Conservation (phyloP, 2,888 invertebrate genomes). For the Sepioteuthis lessoniana region DNA sequence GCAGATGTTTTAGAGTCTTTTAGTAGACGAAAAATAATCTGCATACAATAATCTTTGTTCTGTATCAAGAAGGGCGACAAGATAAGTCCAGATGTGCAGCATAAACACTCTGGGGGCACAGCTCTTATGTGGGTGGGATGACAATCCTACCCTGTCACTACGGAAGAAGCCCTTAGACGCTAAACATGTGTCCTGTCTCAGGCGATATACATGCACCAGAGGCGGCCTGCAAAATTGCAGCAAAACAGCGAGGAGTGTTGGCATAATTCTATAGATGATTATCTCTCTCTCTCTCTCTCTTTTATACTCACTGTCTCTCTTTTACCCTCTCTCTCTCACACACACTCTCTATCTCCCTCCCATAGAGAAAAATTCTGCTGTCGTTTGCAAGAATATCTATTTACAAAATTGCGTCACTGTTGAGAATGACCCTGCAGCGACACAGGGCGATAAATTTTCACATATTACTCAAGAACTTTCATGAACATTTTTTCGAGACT, state of each 20-base stretch:
- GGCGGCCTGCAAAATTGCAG: not conserved
- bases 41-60: too few relatives aligned
- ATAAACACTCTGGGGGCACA: not conserved
- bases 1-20: too few relatives aligned
- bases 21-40: too few relatives aligned
- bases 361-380: not conserved
- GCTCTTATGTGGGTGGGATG: not conserved
- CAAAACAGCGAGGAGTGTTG: not conserved
- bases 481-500: not conserved
- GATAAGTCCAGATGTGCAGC: not conserved
- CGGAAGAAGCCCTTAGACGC: not conserved
- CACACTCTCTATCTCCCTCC: not conserved
- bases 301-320: not conserved
- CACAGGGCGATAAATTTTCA: not conserved
- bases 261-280: not conserved
- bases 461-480: not conserved
- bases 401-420: not conserved
- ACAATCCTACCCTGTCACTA: not conserved
- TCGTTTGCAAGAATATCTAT: not conserved
- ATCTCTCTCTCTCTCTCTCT: not conserved
- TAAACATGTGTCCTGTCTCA: not conserved
- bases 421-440: not conserved
- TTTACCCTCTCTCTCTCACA: not conserved
- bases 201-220: not conserved
- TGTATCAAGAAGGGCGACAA: not conserved